Evolutionary conservation across 2,113 vertebrate genomes (phyloP).

Genomic region (Mesembrinibis cayennensis): DNA sequence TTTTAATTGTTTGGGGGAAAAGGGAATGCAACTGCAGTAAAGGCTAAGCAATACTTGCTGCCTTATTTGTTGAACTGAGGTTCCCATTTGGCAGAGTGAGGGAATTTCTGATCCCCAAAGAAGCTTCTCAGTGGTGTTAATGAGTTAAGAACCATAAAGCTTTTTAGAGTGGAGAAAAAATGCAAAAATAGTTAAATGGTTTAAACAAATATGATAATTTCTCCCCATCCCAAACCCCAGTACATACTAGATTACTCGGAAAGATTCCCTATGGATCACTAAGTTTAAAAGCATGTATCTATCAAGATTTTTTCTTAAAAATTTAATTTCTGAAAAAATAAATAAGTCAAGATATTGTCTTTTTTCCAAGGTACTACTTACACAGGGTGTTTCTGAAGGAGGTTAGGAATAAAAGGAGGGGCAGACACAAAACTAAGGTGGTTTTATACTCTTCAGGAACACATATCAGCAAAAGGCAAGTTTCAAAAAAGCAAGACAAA

Average conservation of each 20-base stretch:
- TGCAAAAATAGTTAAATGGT: background rate
- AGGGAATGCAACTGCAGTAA: conserved; percentile 3
- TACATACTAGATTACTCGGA: background rate
- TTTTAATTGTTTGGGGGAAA: conserved; percentile 27
- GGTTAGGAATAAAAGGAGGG: background rate
- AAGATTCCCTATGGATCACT: background rate
- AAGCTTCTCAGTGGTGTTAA: background rate
- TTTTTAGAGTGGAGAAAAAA: background rate
- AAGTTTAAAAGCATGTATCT: background rate
- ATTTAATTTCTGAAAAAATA: background rate
- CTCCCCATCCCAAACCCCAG: background rate
- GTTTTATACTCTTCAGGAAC: background rate
- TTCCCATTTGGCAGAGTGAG: background rate
- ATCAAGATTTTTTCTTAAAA: background rate
- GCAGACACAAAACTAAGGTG: background rate
- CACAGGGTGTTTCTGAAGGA: background rate
- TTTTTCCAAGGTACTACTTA: background rate
- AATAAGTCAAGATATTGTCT: background rate
- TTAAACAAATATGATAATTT: background rate
- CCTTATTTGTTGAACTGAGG: background rate
- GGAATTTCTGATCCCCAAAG: background rate
- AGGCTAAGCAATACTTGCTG: background rate
- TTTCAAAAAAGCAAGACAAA: background rate
- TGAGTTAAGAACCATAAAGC: background rate
- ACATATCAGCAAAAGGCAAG: background rate